Conservation (phyloP, 2,113 vertebrate species). For the Chaetodon auriga region DNA sequence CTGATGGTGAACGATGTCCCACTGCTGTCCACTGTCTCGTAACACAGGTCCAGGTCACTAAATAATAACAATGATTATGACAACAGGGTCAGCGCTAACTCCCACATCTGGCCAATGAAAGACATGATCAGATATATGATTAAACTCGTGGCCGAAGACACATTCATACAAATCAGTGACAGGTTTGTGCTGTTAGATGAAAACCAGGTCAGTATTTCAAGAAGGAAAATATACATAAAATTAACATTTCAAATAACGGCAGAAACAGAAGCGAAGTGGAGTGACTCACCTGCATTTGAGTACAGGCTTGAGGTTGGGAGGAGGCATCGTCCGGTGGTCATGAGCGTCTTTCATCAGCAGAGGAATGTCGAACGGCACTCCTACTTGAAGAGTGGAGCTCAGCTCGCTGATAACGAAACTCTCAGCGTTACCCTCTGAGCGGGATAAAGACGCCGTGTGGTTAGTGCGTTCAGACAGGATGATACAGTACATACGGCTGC, state of each 20-base stretch:
- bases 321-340: conserved; percentile 82
- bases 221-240: neutral
- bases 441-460: neutral
- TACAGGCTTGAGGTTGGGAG: conserved; percentile 80
- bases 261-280: neutral
- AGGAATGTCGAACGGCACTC: conserved; percentile 89
- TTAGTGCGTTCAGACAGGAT: neutral
- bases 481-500: fast-evolving
- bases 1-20: conserved; percentile 83
- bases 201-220: neutral
- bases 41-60: conserved; percentile 88
- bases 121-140: neutral
- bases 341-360: conserved; percentile 89
- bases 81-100: neutral
- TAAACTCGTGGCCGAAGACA: neutral
- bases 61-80: conserved; percentile 6
- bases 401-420: conserved; percentile 82
- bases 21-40: conserved; percentile 74
- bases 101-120: neutral
- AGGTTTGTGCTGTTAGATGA: neutral
- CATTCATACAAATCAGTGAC: neutral
- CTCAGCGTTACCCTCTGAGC: conserved; percentile 87
- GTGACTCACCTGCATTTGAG: conserved; percentile 83
- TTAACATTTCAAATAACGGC: too few species aligned
- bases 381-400: conserved; percentile 85